Evolutionary conservation across 2,797 vertebrate genomes (phyloP).

Genomic region (Adelosebastes latens): DNA sequence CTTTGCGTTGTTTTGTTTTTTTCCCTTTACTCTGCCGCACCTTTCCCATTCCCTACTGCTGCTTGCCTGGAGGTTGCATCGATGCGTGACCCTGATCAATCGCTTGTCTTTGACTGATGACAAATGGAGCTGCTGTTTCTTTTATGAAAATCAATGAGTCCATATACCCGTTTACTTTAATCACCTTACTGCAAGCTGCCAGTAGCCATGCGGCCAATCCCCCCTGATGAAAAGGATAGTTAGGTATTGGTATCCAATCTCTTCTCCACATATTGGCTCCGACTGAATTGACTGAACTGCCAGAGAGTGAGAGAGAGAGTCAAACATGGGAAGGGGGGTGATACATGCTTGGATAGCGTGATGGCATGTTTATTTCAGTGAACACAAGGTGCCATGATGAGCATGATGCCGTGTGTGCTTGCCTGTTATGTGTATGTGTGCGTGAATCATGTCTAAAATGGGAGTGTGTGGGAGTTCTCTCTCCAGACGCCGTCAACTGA

Average conservation of each 20-base stretch:
- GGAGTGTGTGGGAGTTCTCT: slow-evolving; percentile 59
- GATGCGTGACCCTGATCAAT: slow-evolving; percentile 47
- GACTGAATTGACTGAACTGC: slow-evolving; percentile 22
- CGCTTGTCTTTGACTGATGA: slow-evolving; percentile 35
- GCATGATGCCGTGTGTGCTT: background rate
- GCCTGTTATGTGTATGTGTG: slow-evolving; percentile 26
- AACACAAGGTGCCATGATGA: background rate
- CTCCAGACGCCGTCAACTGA: slow-evolving; percentile 45
- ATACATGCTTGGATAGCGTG: background rate
- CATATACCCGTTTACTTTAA: slow-evolving; percentile 54
- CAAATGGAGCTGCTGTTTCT: slow-evolving; percentile 29
- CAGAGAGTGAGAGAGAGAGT: slow-evolving; percentile 1
- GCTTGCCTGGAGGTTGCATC: slow-evolving; percentile 23
- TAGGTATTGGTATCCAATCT: slow-evolving; percentile 26
- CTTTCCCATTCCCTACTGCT: slow-evolving; percentile 7
- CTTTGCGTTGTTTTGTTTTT: background rate
- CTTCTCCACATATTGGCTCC: slow-evolving; percentile 35
- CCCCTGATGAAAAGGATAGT: slow-evolving; percentile 32
- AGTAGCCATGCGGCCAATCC: slow-evolving; percentile 35
- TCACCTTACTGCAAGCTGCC: slow-evolving; percentile 49
- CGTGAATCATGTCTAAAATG: slow-evolving; percentile 52
- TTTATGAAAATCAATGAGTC: slow-evolving; percentile 71
- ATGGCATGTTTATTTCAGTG: slow-evolving; percentile 48
- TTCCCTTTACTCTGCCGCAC: background rate
- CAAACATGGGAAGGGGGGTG: background rate